Conservation (phyloP, 2,888 invertebrate species). For the Hedya salicella region DNA sequence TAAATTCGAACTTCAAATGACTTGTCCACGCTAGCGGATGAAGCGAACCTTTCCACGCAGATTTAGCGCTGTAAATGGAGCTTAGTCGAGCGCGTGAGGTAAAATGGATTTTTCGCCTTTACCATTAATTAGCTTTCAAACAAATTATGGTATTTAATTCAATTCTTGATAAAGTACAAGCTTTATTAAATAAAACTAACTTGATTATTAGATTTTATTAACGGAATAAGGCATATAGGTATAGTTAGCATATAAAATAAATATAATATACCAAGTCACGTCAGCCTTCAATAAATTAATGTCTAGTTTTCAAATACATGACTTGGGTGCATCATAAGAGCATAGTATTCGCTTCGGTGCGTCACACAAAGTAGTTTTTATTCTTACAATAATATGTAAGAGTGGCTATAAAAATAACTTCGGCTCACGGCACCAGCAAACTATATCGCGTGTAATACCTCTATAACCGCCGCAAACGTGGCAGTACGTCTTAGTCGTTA, state of each 20-base stretch:
- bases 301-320: background rate
- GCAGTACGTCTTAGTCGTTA: background rate
- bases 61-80: too few species aligned
- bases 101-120: too few species aligned
- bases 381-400: slow-evolving; percentile 50
- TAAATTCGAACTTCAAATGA: too few species aligned
- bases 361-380: slow-evolving; percentile 46
- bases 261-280: background rate
- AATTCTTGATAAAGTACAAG: background rate
- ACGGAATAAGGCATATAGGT: too few species aligned
- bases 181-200: too few species aligned
- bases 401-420: slow-evolving; percentile 53
- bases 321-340: slow-evolving; percentile 15
- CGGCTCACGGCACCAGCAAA: slow-evolving; percentile 49
- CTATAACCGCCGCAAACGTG: background rate
- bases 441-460: slow-evolving; percentile 51
- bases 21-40: too few species aligned
- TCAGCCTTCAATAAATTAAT: background rate
- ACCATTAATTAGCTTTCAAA: too few species aligned
- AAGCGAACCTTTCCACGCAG: too few species aligned
- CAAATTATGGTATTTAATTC: too few species aligned
- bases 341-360: slow-evolving; percentile 46
- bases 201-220: too few species aligned
- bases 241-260: too few species aligned
- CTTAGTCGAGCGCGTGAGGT: too few species aligned